phyloP scores from a whole-genome alignment of 2,888 invertebrate genomes.

The Drosophila neotestacea region DNA sequence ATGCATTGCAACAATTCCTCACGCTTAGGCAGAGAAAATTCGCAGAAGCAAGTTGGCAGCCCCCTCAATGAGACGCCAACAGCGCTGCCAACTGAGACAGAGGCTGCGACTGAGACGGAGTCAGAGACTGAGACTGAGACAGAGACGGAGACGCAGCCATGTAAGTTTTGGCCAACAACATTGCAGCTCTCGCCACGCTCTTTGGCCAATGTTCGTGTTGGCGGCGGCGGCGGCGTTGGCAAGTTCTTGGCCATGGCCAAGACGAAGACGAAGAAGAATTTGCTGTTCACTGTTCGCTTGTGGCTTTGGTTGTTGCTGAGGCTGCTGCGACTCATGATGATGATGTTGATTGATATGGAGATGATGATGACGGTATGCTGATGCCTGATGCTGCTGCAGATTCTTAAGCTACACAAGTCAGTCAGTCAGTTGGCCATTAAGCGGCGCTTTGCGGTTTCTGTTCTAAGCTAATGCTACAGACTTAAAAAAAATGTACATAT shows the following conservation, averaged over 20 bases:
- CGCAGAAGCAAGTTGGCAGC: conserved; percentile 63
- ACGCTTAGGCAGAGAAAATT: conserved; percentile 47
- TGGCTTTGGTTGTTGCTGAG: conserved; percentile 11
- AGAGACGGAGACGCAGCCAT: conserved; percentile 38
- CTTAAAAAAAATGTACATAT: conserved; percentile 20
- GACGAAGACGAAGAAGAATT: conserved; percentile 60
- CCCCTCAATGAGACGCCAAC: conserved; percentile 24
- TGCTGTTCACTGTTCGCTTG: conserved; percentile 24
- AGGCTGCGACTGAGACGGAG: conserved; percentile 15
- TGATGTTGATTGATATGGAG: conserved; percentile 56
- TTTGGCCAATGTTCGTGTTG: conserved; percentile 68
- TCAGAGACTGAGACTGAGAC: conserved; percentile 31
- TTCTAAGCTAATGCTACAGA: conserved; percentile 29
- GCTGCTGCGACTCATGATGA: conserved; percentile 37
- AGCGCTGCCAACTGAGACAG: conserved; percentile 36
- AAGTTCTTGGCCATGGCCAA: conserved; percentile 76
- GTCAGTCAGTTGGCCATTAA: conserved; percentile 78
- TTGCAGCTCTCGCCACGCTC: conserved; percentile 65
- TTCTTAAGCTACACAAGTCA: conserved; percentile 61
- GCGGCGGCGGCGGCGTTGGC: conserved; percentile 29
- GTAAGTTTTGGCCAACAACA: conserved; percentile 72
- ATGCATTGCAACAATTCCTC: conserved; percentile 68
- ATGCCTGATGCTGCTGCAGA: conserved; percentile 43
- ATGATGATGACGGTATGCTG: conserved; percentile 56
- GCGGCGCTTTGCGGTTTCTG: conserved; percentile 75